Conservation (phyloP, 2,113 vertebrate species). For the Petroica traversi region DNA sequence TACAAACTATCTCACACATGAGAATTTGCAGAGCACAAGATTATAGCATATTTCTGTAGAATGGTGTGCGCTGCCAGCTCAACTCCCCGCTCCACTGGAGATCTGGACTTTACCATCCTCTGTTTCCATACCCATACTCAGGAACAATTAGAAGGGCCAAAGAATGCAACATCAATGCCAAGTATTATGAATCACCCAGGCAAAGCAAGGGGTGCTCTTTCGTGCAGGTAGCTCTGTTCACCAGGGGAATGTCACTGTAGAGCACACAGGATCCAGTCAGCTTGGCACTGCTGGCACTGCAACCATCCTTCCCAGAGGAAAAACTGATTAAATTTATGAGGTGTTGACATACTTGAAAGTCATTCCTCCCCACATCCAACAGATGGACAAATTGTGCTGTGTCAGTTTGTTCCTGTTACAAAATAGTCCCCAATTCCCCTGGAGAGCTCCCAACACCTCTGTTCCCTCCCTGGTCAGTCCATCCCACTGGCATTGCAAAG, state of each 20-base stretch:
- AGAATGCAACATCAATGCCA: neutral
- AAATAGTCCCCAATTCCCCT: neutral
- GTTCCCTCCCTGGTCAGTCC: neutral
- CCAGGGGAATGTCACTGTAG: neutral
- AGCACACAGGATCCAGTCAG: neutral
- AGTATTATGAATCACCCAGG: neutral
- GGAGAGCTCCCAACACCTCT: neutral
- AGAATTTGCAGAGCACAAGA: neutral
- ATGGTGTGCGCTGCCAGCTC: neutral
- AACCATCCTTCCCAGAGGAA: neutral
- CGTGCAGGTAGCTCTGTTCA: neutral
- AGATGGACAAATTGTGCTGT: neutral
- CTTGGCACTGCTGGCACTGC: neutral
- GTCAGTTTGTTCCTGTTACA: neutral
- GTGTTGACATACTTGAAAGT: neutral
- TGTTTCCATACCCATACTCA: neutral
- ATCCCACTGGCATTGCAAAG: neutral
- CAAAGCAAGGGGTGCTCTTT: neutral
- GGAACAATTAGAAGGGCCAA: neutral
- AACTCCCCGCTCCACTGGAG: neutral
- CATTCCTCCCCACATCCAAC: neutral
- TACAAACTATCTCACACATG: rapidly evolving
- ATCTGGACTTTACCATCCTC: neutral
- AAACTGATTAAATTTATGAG: neutral
- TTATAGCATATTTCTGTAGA: neutral